Evolutionary conservation across 2,888 invertebrate species (phyloP), one percentile per base, ranked within the genome.

Genomic region (Lissocephala sabroskyi): DNA sequence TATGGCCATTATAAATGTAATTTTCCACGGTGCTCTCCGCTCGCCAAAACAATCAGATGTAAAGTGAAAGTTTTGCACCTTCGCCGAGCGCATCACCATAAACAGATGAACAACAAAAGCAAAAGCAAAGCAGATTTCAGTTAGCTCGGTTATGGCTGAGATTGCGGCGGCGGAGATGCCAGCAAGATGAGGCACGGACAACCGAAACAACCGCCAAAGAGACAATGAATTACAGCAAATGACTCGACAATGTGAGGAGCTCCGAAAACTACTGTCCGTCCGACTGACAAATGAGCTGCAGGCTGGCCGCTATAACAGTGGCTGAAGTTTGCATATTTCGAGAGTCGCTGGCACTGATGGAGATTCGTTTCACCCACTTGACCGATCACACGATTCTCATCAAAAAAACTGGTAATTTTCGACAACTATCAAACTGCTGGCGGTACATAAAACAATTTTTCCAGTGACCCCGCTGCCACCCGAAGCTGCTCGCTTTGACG

Each of bases 41-140:
- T 57, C 48, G 43, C 70, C 66, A 66, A 71, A 57, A 77, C 65
- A 76, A 73, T 62, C 52, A 52, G 54, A 44, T 51, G 52, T 65
- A 56, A 65, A 79, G 77, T 78, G 79, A 78, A 78, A 78, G 79
- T 78, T 78, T 79, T 78, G 75, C 75, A 77, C 65, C 77, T 64
- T 52, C 48, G 50, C 48, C 50, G 39, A 53, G 6, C 13, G 13
- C 41, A 41, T 16, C 28, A 41, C 10, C 13, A 41, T 30, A 41
- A 30, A 28, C 41, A 29, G n/a, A 23, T 13, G 28, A 28, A 36
- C 36, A 19, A 35, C 4, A 23, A 16, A 23, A 44, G 16, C 10
- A 28, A 26, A 11, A 28, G 17, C 52, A 56, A 32, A 10, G n/a
- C 13, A 13, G n/a, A 32, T 10, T 32, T 10, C 3, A 32, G 3